These are phyloP conservation scores for Aphidius colemani DNA, from an alignment of 2,888 invertebrate genomes.

Conservation along the genomic window DNA sequence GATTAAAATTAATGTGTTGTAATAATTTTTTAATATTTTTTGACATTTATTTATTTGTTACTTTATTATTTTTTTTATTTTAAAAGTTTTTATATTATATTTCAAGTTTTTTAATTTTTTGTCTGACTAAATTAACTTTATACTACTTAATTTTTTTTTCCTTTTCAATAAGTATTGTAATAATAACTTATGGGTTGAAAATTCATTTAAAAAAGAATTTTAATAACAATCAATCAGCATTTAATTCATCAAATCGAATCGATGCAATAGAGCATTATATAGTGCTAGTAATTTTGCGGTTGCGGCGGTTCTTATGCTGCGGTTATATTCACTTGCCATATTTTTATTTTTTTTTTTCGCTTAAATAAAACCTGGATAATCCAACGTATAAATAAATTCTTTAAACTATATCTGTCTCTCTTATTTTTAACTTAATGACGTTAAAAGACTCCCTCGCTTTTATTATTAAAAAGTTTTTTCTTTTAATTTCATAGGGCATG, in stretches of 20 bases:
- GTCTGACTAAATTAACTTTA: not conserved
- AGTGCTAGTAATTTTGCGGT: slow-evolving; percentile 52
- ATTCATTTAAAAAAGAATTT: not conserved
- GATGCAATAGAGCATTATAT: slow-evolving; percentile 14
- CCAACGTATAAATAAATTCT: slow-evolving; percentile 7
- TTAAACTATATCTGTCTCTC: slow-evolving; percentile 29
- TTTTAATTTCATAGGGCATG: slow-evolving; percentile 46
- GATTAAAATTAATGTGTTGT: too few species aligned
- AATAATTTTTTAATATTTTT: too few species aligned
- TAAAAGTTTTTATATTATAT: too few species aligned
- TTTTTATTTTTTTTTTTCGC: slow-evolving; percentile 35
- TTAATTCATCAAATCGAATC: slow-evolving; percentile 2
- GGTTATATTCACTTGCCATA: slow-evolving; percentile 46
- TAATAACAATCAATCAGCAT: slow-evolving; percentile 18
- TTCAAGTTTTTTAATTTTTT: not conserved
- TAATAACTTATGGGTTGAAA: not conserved
- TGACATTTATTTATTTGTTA: too few species aligned
- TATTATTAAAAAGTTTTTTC: slow-evolving; percentile 51
- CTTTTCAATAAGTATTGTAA: not conserved
- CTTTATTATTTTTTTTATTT: too few species aligned
- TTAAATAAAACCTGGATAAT: slow-evolving; percentile 21
- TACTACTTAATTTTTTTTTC: not conserved
- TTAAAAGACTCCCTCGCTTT: slow-evolving; percentile 53
- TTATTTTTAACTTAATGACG: slow-evolving; percentile 50
- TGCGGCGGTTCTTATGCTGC: slow-evolving; percentile 56